A percentile compares a stretch with the other conserved stretches of the same genome.
Conservation (phyloP, 2,797 vertebrate genomes). For the Uromys caudimaculatus region DNA sequence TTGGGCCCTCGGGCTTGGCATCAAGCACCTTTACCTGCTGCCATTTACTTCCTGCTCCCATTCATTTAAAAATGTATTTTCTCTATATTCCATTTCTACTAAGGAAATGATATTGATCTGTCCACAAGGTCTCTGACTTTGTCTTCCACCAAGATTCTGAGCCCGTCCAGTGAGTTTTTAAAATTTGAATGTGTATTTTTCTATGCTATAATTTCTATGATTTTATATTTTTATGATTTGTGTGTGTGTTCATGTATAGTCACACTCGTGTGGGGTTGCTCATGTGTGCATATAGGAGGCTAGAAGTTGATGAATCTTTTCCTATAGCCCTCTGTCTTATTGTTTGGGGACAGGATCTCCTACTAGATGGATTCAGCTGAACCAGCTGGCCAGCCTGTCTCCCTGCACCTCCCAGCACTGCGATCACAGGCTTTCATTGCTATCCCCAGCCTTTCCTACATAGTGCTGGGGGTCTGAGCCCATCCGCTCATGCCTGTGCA, state of each 20-base stretch:
- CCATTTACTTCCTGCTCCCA: neutral
- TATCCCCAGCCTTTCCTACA: neutral
- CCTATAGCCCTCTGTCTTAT: neutral
- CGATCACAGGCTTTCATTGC: neutral
- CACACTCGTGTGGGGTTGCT: neutral
- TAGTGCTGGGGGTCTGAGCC: neutral
- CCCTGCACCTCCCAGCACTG: neutral
- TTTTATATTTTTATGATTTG: neutral
- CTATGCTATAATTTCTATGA: neutral
- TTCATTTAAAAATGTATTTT: neutral
- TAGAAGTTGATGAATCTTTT: neutral
- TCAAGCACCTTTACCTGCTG: too few relatives aligned
- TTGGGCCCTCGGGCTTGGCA: neutral
- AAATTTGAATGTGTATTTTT: neutral
- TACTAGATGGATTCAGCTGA: neutral
- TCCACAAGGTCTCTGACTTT: neutral
- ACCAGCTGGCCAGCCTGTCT: neutral
- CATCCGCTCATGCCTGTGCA: neutral
- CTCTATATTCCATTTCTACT: neutral
- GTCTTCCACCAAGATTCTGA: neutral
- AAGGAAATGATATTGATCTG: neutral
- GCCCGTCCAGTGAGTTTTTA: neutral
- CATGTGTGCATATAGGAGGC: neutral
- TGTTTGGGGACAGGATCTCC: neutral
- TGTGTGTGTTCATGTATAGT: neutral